These are phyloP conservation scores for Coelopa frigida DNA, from an alignment of 1,140 invertebrate genomes.

Conservation along the genomic window DNA sequence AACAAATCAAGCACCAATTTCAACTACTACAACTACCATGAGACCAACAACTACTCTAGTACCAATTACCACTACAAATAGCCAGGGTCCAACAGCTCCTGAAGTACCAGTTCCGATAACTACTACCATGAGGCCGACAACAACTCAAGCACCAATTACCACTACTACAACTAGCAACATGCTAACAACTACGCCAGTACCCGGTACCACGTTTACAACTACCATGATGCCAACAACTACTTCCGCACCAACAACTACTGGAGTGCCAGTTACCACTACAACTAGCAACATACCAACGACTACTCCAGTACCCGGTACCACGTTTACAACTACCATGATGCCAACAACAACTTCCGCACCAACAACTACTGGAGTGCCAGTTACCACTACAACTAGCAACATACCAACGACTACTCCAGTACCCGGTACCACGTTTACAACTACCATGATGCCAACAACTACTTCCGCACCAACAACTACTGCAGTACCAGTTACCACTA, in stretches of 20 bases:
- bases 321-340: slow-evolving; percentile 1
- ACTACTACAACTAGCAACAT: background rate
- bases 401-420: background rate
- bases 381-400: background rate
- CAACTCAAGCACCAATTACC: background rate
- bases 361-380: background rate
- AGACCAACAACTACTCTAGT: background rate
- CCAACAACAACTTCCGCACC: background rate
- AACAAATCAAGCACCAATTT: background rate
- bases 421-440: background rate
- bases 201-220: background rate
- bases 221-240: background rate
- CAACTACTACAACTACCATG: background rate
- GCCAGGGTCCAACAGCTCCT: background rate
- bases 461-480: background rate
- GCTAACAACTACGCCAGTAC: background rate
- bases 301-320: too few relatives aligned
- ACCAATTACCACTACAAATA: background rate
- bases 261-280: background rate
- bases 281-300: background rate
- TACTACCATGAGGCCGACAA: background rate
- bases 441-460: background rate
- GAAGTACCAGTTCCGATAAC: background rate
- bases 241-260: background rate
- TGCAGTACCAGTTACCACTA: background rate